Evolutionary conservation across 2,888 invertebrate genomes (phyloP).

Genomic region (Noctua janthe): DNA sequence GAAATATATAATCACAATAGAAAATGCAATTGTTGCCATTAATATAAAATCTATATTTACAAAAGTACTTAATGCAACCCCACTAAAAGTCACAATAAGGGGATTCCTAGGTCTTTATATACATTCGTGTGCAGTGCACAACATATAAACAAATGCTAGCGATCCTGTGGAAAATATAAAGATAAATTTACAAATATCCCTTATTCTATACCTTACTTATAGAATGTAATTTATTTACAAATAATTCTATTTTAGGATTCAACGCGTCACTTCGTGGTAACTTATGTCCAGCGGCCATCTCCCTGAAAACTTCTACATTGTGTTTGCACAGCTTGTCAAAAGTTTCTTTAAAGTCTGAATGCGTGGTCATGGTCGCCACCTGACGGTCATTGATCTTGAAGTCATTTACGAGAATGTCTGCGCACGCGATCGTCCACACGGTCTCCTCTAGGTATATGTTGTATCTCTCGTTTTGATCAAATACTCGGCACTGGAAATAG

Average conservation of each 20-base stretch:
- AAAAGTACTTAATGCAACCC: not conserved
- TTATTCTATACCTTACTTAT: slow-evolving; percentile 15
- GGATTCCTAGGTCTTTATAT: not conserved
- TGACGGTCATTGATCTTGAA: slow-evolving; percentile 5
- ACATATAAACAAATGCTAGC: not conserved
- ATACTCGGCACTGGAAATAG: slow-evolving; percentile 88
- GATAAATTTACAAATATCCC: not conserved
- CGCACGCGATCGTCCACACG: slow-evolving; percentile 80
- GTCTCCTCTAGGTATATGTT: slow-evolving; percentile 91
- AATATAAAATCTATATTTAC: slow-evolving; percentile 11
- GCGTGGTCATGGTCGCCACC: slow-evolving; percentile 48
- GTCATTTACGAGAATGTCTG: slow-evolving; percentile 65
- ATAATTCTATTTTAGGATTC: slow-evolving; percentile 77
- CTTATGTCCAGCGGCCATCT: slow-evolving; percentile 57
- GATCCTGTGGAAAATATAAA: not conserved
- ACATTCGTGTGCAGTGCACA: not conserved
- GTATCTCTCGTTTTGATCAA: slow-evolving; percentile 92
- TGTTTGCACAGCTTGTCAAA: slow-evolving; percentile 74
- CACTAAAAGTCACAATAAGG: not conserved
- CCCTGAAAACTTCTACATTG: slow-evolving; percentile 70
- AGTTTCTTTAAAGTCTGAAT: slow-evolving; percentile 62
- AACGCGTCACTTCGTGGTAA: slow-evolving; percentile 56
- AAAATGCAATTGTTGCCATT: not conserved
- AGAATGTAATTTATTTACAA: slow-evolving; percentile 67
- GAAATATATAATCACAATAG: not conserved